Evolutionary conservation across 2,113 vertebrate species (phyloP).

Genomic region (Calcarius ornatus): DNA sequence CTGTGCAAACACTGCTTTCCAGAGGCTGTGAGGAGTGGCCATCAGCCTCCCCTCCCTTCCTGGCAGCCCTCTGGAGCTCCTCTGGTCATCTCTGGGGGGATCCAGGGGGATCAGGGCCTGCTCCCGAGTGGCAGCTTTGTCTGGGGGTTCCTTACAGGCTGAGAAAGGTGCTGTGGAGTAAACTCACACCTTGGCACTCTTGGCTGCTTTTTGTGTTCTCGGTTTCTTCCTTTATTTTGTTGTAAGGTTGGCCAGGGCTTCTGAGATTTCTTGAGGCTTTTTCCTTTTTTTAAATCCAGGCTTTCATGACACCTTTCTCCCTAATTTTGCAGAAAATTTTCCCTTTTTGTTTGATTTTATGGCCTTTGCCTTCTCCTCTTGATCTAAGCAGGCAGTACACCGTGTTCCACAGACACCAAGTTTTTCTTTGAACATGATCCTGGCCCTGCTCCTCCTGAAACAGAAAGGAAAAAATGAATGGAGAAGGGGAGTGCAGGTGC

Average conservation of each 20-base stretch:
- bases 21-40: not conserved
- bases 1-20: constrained; percentile 24
- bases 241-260: not conserved
- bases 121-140: not conserved
- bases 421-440: not conserved
- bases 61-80: not conserved
- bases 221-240: not conserved
- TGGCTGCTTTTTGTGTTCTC: not conserved
- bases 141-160: fast-evolving
- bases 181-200: not conserved
- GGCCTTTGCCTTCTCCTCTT: not conserved
- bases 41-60: not conserved
- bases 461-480: not conserved
- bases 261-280: not conserved
- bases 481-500: not conserved
- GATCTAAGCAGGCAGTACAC: fast-evolving
- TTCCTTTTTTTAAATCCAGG: not conserved
- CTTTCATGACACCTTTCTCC: not conserved
- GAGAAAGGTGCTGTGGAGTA: not conserved
- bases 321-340: not conserved
- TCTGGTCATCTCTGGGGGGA: not conserved
- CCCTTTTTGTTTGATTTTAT: not conserved
- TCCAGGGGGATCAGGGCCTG: not conserved
- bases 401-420: not conserved
- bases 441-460: not conserved